Percentiles rank a stretch among this genome's conserved stretches.
These are phyloP conservation scores for Heteractis magnifica DNA, from an alignment of 92 coral and sea anemone genomes.

Conservation along the genomic window DNA sequence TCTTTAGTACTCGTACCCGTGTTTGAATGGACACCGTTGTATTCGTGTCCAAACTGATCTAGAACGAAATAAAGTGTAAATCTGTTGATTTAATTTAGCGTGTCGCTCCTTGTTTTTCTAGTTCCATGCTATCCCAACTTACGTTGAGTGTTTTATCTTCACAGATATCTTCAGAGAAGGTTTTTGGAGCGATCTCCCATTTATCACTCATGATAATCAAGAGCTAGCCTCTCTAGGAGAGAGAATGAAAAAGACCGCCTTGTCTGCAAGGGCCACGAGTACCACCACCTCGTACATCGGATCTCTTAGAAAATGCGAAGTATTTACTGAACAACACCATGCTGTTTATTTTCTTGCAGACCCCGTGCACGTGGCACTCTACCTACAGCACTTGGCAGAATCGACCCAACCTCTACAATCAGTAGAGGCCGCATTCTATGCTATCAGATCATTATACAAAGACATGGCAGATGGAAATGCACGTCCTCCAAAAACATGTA, in stretches of 20 bases:
- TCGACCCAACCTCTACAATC: neutral
- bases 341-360: neutral
- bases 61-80: too few species aligned
- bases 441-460: neutral
- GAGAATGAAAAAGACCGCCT: neutral
- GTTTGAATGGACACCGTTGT: too few species aligned
- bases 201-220: neutral
- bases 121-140: too few species aligned
- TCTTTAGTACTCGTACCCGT: too few species aligned
- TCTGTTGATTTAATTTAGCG: too few species aligned
- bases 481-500: neutral
- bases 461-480: neutral
- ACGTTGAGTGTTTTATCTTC: too few species aligned
- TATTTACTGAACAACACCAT: neutral
- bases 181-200: neutral
- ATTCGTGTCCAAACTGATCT: too few species aligned
- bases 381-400: neutral
- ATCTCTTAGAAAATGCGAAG: neutral
- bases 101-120: too few species aligned
- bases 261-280: conserved; percentile 3
- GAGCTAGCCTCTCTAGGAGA: conserved; percentile 1
- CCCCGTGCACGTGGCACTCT: neutral
- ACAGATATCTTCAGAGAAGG: neutral
- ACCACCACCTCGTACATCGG: neutral
- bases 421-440: neutral